These are phyloP conservation scores for Timema cristinae DNA, from an alignment of 2,888 invertebrate genomes.

Conservation along the genomic window DNA sequence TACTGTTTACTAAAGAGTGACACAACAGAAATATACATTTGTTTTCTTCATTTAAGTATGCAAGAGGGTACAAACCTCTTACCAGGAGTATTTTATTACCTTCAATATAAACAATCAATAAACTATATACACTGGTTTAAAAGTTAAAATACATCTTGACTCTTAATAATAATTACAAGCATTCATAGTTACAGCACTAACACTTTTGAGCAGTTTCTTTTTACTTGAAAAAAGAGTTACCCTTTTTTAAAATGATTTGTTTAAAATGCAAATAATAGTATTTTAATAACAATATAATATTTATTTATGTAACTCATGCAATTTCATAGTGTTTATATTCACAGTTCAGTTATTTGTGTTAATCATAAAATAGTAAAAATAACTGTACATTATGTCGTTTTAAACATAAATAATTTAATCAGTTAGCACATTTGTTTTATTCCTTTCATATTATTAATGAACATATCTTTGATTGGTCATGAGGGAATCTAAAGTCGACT, in stretches of 20 bases:
- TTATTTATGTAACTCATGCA: slow-evolving; percentile 23
- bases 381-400: slow-evolving; percentile 26
- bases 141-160: slow-evolving; percentile 21
- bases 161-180: slow-evolving; percentile 25
- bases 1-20: slow-evolving; percentile 32
- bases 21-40: slow-evolving; percentile 31
- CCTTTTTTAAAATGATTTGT: slow-evolving; percentile 18
- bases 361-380: slow-evolving; percentile 29
- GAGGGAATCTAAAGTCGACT: slow-evolving; percentile 12
- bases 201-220: slow-evolving; percentile 28
- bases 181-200: slow-evolving; percentile 27
- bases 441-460: slow-evolving; percentile 21
- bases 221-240: slow-evolving; percentile 7
- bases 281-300: slow-evolving; percentile 21
- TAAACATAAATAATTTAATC: slow-evolving; percentile 22
- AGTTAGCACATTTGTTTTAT: slow-evolving; percentile 22
- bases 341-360: slow-evolving; percentile 19
- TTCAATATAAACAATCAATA: slow-evolving; percentile 22
- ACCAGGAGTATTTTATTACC: not conserved
- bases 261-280: slow-evolving; percentile 21
- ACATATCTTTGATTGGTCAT: slow-evolving; percentile 8
- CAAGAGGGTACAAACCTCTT: not conserved
- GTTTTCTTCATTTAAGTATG: slow-evolving; percentile 27
- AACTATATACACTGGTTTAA: slow-evolving; percentile 20
- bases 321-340: slow-evolving; percentile 17